A percentile compares a stretch with the other conserved stretches of the same genome.
Conservation (phyloP, 2,113 vertebrate genomes). For the Catharus bicknelli region DNA sequence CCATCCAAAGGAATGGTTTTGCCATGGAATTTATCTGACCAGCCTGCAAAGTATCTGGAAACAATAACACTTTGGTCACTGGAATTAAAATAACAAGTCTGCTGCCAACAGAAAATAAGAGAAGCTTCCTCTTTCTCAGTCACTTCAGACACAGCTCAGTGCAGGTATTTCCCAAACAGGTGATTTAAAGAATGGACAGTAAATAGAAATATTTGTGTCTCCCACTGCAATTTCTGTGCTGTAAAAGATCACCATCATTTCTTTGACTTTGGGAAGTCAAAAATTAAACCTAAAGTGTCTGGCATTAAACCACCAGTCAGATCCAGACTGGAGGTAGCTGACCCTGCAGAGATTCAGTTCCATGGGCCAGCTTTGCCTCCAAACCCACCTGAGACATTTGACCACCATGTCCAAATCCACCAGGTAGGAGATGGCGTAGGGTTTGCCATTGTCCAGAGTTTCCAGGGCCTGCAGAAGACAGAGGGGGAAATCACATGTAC, state of each 20-base stretch:
- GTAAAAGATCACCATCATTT: neutral
- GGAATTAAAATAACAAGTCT: neutral
- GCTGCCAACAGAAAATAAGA: neutral
- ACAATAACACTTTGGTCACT: neutral
- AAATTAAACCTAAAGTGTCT: neutral
- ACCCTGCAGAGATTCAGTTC: neutral
- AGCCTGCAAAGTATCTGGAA: slow-evolving; percentile 90
- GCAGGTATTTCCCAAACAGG: neutral
- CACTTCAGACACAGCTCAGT: neutral
- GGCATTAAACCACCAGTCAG: neutral
- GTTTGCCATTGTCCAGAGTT: slow-evolving; percentile 96
- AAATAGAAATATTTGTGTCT: neutral
- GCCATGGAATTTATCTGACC: slow-evolving; percentile 95
- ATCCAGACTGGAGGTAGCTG: neutral
- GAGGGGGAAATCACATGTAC: accelerated
- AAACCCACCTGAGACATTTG: slow-evolving; percentile 84
- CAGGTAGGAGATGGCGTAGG: slow-evolving; percentile 83
- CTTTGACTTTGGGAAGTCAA: neutral
- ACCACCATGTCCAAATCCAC: slow-evolving; percentile 90
- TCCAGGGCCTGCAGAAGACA: slow-evolving; percentile 83
- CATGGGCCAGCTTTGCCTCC: neutral
- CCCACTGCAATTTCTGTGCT: neutral
- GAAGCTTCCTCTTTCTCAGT: neutral
- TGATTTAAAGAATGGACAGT: neutral
- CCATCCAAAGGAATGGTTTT: slow-evolving; percentile 95